Base-by-base conservation (phyloP, 2,113 vertebrate species). In the Pteruthius melanotis region DNA sequence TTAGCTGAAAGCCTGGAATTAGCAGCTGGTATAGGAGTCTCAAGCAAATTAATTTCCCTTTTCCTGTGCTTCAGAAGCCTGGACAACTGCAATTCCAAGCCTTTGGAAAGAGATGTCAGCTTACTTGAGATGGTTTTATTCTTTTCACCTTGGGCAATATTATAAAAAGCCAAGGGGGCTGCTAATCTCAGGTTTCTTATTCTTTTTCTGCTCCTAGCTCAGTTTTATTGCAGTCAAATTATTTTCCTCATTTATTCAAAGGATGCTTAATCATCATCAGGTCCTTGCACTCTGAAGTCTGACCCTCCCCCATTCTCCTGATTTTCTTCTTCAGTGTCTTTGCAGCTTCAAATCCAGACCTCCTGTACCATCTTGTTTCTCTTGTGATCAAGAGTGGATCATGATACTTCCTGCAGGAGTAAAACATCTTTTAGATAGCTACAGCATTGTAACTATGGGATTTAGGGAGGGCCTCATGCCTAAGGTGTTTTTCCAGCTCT, bases 1-100 rank as follows among this genome's bases (percentile, higher is more conserved):
- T 97, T 69, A 45, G 74, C 53, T 93, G 54, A 70, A 91, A n/a
- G 50, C 30, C 24, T 81, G 69, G 79, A 84, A 68, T 80, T 76
- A 84, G 22, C 50, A 79, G 56, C 65, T 89, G 47, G 4, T 49
- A 5, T 31, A 42, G 53, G 60, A 81, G 15, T 70, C 82, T 88
- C n/a, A 30, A 33, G 47, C 18, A 75, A 86, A 80, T 47, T 15
- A 35, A 87, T 39, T 42, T 85, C 23, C 13, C 7, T 70, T 56
- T 88, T 60, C 6, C 17, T 30, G 8, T 85, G 59, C 31, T 23
- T 80, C 39, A 13, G 61, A 72, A 74, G 27, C 78, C 61, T 79
- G 63, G 78, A 76, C 15, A 69, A 35, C 74, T 89, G 70, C 61
- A 82, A 30, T 42, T 88, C 15, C n/a, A 63, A 66, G 39, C 59